Conservation (phyloP, 2,797 vertebrate species). For the Halcyon badia region DNA sequence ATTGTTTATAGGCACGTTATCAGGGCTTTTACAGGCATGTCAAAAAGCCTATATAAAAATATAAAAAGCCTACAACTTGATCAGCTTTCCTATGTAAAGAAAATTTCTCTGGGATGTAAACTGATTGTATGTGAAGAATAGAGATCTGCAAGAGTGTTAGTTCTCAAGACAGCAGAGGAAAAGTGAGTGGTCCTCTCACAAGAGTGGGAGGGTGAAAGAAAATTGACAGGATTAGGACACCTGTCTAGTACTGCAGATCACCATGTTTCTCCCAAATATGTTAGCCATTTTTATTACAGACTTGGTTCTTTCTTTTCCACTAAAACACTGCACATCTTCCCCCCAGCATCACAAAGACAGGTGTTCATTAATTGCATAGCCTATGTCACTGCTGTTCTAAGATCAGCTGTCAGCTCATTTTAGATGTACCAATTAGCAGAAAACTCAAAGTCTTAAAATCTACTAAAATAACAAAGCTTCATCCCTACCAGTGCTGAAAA, state of each 20-base stretch:
- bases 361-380: neutral
- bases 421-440: neutral
- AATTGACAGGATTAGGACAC: neutral
- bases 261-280: neutral
- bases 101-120: neutral
- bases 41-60: neutral
- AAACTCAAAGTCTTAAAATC: neutral
- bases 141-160: neutral
- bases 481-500: neutral
- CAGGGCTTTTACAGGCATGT: neutral
- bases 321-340: neutral
- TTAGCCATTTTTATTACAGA: neutral
- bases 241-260: neutral
- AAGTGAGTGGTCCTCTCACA: neutral
- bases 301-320: neutral
- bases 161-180: neutral
- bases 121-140: neutral
- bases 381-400: neutral
- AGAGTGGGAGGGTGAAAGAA: neutral
- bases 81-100: neutral
- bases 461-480: neutral
- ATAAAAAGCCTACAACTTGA: neutral
- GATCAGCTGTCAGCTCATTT: neutral
- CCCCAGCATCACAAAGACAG: neutral
- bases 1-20: neutral